A percentile compares a stretch with the other conserved stretches of the same genome.
phyloP scores from a whole-genome alignment of 2,797 vertebrate species.

The Crenuchus spilurus region DNA sequence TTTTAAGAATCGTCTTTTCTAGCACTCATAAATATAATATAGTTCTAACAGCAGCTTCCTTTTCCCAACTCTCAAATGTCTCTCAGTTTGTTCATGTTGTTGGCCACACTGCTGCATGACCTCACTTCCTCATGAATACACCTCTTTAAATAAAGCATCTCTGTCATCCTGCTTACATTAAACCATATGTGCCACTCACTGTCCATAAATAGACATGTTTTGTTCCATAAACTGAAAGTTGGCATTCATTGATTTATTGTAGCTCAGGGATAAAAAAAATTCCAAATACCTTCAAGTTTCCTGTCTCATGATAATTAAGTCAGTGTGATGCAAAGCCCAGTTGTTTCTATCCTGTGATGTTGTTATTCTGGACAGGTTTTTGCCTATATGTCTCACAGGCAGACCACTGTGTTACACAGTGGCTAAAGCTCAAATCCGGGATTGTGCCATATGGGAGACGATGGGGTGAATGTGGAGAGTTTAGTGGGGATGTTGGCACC shows the following conservation, averaged over 20 bases:
- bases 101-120: not conserved
- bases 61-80: not conserved
- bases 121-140: constrained; percentile 24
- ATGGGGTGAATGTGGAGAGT: not conserved
- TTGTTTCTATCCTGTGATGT: not conserved
- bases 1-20: constrained; percentile 11
- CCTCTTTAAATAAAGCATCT: constrained; percentile 30
- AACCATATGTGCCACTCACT: constrained; percentile 4
- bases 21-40: constrained; percentile 1
- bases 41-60: not conserved
- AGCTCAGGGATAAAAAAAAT: no score
- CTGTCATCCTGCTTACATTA: not conserved
- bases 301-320: not conserved
- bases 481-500: no score
- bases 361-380: not conserved
- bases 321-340: not conserved
- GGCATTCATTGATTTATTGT: no score
- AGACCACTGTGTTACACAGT: not conserved
- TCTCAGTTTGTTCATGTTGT: constrained; percentile 4
- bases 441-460: not conserved
- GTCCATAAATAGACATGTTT: no score
- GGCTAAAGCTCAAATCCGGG: not conserved
- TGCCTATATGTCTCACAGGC: not conserved
- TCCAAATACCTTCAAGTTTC: no score
- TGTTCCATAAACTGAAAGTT: no score